phyloP scores from a whole-genome alignment of 2,113 vertebrate genomes.

The Nerophis lumbriciformis region DNA sequence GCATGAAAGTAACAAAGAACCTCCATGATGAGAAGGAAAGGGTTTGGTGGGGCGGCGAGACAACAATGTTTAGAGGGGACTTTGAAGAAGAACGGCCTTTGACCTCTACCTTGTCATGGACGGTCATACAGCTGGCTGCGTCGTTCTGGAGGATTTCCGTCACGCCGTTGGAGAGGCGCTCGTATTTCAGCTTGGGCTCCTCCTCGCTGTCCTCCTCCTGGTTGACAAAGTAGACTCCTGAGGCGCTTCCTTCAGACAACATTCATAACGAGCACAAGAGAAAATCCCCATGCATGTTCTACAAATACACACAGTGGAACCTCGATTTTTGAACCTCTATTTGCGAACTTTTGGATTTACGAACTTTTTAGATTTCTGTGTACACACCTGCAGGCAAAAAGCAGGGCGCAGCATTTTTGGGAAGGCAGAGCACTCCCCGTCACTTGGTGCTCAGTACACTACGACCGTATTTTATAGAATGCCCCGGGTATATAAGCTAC shows the following conservation, averaged over 20 bases:
- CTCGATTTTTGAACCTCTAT: too few species aligned
- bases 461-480: too few species aligned
- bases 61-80: conserved; percentile 39
- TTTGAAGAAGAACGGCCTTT: conserved; percentile 41
- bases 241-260: not conserved
- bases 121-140: conserved; percentile 96
- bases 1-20: not conserved
- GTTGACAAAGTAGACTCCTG: conserved; percentile 18
- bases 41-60: conserved; percentile 30
- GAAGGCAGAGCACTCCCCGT: too few species aligned
- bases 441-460: too few species aligned
- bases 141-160: conserved; percentile 95
- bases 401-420: too few species aligned
- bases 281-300: not conserved
- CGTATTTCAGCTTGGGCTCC: conserved; percentile 97
- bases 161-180: conserved; percentile 92
- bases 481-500: too few species aligned
- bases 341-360: too few species aligned
- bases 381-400: too few species aligned
- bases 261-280: not conserved
- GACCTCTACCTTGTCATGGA: conserved; percentile 90
- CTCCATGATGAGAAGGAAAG: conserved; percentile 43
- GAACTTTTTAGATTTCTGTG: too few species aligned
- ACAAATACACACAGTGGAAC: too few species aligned
- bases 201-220: conserved; percentile 98